Evolutionary conservation across 1,140 invertebrate species (phyloP).

Genomic region (Drosophila bocki): DNA sequence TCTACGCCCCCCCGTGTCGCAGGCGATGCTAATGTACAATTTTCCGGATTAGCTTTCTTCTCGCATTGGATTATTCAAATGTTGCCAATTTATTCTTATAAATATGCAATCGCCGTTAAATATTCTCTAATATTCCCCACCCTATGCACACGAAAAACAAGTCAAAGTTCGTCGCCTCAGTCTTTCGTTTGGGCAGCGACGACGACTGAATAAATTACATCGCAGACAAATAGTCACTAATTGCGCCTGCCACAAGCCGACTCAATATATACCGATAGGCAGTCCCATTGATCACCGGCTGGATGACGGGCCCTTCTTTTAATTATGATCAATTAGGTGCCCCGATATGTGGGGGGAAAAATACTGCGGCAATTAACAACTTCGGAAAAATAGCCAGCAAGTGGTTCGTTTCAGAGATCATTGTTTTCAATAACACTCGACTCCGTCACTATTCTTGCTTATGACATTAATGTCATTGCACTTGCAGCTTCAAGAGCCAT

Average conservation of each 20-base stretch:
- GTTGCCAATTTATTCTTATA: conserved; percentile 26
- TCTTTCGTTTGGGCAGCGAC: conserved; percentile 57
- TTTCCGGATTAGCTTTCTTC: conserved; percentile 29
- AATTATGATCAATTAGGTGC: conserved; percentile 34
- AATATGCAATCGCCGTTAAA: conserved; percentile 41
- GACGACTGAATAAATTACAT: conserved; percentile 34
- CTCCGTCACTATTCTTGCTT: not conserved
- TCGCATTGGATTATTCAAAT: conserved; percentile 38
- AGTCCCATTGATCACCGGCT: conserved; percentile 19
- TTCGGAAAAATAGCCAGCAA: conserved; percentile 10
- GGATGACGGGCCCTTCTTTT: conserved; percentile 24
- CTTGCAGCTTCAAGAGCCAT: conserved; percentile 54
- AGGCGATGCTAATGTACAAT: conserved; percentile 19
- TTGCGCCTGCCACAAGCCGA: conserved; percentile 41
- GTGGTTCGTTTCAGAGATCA: conserved; percentile 19
- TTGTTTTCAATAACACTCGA: conserved; percentile 19
- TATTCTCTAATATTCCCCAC: not conserved
- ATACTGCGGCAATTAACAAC: conserved; percentile 27
- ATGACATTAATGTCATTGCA: conserved; percentile 39
- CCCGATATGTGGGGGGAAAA: conserved; percentile 6
- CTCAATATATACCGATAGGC: not conserved
- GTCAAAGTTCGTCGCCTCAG: conserved; percentile 68
- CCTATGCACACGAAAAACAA: conserved; percentile 28
- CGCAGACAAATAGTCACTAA: conserved; percentile 28
- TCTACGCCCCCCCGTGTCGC: conserved; percentile 12